Evolutionary conservation across 2,797 vertebrate genomes (phyloP), one percentile per base, ranked within the genome.

Genomic region (Platyrinchus mystaceus): DNA sequence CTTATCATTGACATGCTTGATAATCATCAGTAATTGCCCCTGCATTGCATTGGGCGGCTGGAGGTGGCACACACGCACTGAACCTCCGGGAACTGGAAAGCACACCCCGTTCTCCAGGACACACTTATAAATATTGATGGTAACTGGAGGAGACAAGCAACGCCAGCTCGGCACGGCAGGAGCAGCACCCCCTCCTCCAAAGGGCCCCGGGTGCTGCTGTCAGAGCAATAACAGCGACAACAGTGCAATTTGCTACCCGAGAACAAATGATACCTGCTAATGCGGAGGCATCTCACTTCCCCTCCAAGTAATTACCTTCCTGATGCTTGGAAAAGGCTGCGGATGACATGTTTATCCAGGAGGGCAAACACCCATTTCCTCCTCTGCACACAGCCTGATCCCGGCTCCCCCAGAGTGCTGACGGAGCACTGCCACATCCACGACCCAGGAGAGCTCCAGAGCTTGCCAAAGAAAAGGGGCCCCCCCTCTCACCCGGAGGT

Each of bases 321-420:
- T 7, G 47, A 13, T 5, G 26, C 69, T 15, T 4, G 39, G 6
- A 18, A 80, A 43, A 64, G 60, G 43, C 87, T 80, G 89, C 2
- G 2, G 49, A 13, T 24, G 46, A 50, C 50, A 22, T 4, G 30
- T n/a, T 34, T 34, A 66, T 37, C 63, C 23, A 1, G 24, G 50
- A 41, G 50, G 36, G 41, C 5, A 44, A 32, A 6, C 7, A 67
- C 16, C 23, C 53, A 5, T 10, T 21, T 37, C 27, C 55, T 56
- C 30, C 44, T 41, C 20, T 0, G 0, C 16, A 3, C 1, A 0
- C 73, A 32, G 20, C 28, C 34, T 23, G 27, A 17, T 5, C 43
- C n/a, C 9, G 0, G 5, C 43, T 77, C 41, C 15, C 19, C 3
- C 0, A 6, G n/a, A 0, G 0, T 0, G 1, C 4, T 7, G 2